A percentile compares a stretch with the other conserved stretches of the same genome.
phyloP scores from a whole-genome alignment of 2,888 invertebrate genomes.

The Ophion costatus region DNA sequence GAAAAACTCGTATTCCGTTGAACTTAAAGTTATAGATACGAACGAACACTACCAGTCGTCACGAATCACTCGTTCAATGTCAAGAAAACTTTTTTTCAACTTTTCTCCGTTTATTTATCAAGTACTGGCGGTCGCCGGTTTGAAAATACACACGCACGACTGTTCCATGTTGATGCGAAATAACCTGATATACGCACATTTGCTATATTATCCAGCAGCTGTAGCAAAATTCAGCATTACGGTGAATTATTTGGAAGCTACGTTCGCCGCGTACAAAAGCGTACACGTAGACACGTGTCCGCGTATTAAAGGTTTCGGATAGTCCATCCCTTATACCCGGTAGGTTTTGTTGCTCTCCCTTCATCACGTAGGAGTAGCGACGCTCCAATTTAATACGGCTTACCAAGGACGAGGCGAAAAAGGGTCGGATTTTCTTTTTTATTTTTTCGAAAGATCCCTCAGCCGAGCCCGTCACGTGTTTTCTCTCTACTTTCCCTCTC shows the following conservation, averaged over 20 bases:
- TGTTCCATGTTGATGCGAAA: background rate
- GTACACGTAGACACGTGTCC: slow-evolving; percentile 47
- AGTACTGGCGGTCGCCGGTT: background rate
- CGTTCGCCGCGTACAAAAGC: slow-evolving; percentile 41
- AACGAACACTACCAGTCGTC: background rate
- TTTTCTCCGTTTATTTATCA: background rate
- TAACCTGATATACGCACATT: background rate
- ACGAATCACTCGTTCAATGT: no score
- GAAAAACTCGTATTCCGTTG: no score
- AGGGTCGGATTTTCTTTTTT: slow-evolving; percentile 56
- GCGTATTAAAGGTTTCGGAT: slow-evolving; percentile 60
- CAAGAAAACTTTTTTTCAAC: background rate
- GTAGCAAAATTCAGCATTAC: slow-evolving; percentile 19
- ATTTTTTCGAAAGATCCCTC: slow-evolving; percentile 63
- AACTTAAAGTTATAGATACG: background rate
- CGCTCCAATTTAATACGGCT: slow-evolving; percentile 66
- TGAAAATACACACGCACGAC: background rate
- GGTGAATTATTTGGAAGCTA: slow-evolving; percentile 54
- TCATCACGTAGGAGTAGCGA: slow-evolving; percentile 62
- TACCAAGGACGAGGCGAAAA: slow-evolving; percentile 63
- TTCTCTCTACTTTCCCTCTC: slow-evolving; percentile 44
- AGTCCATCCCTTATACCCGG: slow-evolving; percentile 21
- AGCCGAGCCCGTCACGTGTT: slow-evolving; percentile 54
- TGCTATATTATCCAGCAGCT: background rate
- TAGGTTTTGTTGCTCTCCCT: slow-evolving; percentile 44